Conservation (phyloP, 2,113 vertebrate genomes). For the Dasyornis broadbenti region DNA sequence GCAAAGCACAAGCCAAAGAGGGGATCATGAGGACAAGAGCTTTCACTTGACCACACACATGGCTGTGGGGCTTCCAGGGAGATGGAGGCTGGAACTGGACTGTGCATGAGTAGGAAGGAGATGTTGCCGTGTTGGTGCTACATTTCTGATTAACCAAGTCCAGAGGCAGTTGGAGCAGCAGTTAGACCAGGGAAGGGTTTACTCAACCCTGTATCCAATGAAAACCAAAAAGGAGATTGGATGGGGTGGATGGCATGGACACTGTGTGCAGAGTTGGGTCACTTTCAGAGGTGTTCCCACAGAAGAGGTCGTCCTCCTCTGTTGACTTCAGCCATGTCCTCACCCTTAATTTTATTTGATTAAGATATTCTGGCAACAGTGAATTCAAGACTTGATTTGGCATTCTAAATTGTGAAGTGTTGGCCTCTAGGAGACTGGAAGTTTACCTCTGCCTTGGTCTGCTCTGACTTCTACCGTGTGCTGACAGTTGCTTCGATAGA, state of each 20-base stretch:
- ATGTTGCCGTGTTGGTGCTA: no score
- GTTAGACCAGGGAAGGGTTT: not conserved
- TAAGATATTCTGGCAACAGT: not conserved
- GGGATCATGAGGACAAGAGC: not conserved
- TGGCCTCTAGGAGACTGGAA: not conserved
- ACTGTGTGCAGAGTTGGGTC: not conserved
- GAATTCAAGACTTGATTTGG: not conserved
- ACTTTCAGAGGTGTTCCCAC: not conserved
- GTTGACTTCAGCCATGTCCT: no score
- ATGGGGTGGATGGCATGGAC: not conserved
- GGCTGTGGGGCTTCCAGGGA: not conserved
- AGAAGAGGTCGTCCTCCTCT: not conserved
- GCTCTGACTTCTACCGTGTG: not conserved
- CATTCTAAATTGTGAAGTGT: not conserved
- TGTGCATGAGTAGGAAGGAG: not conserved
- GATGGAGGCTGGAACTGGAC: not conserved
- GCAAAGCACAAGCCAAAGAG: not conserved
- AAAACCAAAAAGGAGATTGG: not conserved
- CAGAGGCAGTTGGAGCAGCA: no score
- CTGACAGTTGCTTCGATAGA: not conserved
- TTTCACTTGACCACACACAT: accelerated
- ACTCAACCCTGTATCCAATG: not conserved
- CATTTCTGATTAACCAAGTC: no score
- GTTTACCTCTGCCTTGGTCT: not conserved
- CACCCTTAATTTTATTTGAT: not conserved